Conservation (phyloP, 2,888 invertebrate genomes). For the Ditula angustiorana region DNA sequence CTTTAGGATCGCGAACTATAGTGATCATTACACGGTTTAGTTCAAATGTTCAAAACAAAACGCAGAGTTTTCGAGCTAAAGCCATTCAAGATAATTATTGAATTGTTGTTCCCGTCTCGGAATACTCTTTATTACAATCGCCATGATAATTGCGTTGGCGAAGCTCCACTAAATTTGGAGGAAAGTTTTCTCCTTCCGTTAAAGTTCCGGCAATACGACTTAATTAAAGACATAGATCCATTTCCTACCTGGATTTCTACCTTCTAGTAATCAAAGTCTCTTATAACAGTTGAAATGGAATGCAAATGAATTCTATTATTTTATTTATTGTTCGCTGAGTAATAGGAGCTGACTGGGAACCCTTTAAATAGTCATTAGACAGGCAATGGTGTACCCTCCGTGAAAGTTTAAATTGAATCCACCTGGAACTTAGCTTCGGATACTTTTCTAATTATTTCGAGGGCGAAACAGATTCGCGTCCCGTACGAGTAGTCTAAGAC, state of each 20-base stretch:
- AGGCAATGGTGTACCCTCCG: constrained; percentile 50
- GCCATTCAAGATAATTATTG: neutral
- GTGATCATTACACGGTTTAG: too few species aligned
- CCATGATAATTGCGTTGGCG: neutral
- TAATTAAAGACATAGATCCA: neutral
- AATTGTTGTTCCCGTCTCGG: neutral
- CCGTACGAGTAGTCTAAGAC: constrained; percentile 19
- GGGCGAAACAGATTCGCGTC: constrained; percentile 47
- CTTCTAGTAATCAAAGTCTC: constrained; percentile 9
- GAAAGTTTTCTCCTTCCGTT: neutral
- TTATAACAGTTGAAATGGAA: constrained; percentile 1
- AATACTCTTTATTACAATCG: neutral
- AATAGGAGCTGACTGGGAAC: constrained; percentile 31
- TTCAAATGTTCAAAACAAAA: too few species aligned
- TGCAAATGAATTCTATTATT: constrained; percentile 5
- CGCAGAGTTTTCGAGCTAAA: too few species aligned
- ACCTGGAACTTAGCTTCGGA: constrained; percentile 53
- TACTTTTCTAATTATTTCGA: constrained; percentile 64
- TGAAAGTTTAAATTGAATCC: constrained; percentile 70
- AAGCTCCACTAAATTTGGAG: neutral
- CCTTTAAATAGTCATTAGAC: constrained; percentile 44
- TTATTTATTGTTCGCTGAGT: constrained; percentile 13
- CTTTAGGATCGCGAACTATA: too few species aligned
- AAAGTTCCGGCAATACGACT: neutral
- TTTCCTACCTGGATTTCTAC: neutral